phyloP scores from a whole-genome alignment of 2,888 invertebrate genomes.

The Ischnura elegans region DNA sequence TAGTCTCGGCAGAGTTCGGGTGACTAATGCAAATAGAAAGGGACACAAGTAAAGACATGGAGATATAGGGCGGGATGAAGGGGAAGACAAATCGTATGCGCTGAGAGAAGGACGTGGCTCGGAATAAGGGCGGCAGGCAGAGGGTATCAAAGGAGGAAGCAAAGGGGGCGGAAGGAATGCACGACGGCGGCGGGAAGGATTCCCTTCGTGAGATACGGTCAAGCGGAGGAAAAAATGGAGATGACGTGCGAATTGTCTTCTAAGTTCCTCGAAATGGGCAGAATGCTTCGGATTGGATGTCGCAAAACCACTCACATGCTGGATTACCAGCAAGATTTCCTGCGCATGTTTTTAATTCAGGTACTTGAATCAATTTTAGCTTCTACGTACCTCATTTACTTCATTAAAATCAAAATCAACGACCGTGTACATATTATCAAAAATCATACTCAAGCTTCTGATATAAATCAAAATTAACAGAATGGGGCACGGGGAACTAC shows the following conservation, averaged over 20 bases:
- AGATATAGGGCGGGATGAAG: slow-evolving; percentile 17
- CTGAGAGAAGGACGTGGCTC: slow-evolving; percentile 55
- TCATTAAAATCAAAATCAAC: too few species aligned
- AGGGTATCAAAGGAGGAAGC: slow-evolving; percentile 33
- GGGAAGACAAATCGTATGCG: slow-evolving; percentile 56
- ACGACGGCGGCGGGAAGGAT: background rate
- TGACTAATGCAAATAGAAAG: slow-evolving; percentile 56
- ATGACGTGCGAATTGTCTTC: background rate
- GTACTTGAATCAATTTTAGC: too few species aligned
- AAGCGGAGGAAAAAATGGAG: background rate
- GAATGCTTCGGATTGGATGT: background rate
- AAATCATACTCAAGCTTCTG: too few species aligned
- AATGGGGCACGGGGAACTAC: too few species aligned
- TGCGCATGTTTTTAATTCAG: too few species aligned
- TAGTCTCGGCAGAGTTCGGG: slow-evolving; percentile 59
- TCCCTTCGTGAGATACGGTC: background rate
- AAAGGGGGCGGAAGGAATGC: background rate
- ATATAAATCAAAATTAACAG: too few species aligned
- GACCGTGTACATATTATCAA: too few species aligned
- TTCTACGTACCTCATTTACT: too few species aligned
- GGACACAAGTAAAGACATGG: slow-evolving; percentile 4
- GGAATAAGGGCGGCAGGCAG: slow-evolving; percentile 42
- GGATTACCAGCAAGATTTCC: too few species aligned
- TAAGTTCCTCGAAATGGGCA: background rate
- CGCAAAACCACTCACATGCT: too few species aligned